These are phyloP conservation scores for Drosophila lacteicornis DNA, from an alignment of 1,140 invertebrate species.

Conservation along the genomic window DNA sequence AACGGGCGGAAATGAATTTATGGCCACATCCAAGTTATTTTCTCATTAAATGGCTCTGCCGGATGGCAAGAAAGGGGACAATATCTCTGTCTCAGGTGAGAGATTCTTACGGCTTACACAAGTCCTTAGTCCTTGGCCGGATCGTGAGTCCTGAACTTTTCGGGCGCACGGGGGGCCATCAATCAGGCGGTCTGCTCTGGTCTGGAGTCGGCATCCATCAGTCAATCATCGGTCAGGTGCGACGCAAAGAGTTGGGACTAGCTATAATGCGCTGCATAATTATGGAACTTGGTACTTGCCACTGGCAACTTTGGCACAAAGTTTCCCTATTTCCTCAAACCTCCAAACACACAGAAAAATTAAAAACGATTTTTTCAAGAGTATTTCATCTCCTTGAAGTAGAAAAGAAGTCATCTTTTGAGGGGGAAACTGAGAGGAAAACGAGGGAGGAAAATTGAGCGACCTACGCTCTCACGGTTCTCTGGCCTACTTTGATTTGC, in stretches of 20 bases:
- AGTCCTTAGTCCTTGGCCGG: background rate
- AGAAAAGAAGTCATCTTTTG: too few species aligned
- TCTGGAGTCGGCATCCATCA: background rate
- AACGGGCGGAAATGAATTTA: slow-evolving; percentile 71
- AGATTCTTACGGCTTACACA: background rate
- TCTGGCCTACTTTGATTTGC: too few species aligned
- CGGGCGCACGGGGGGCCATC: too few species aligned
- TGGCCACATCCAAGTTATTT: slow-evolving; percentile 65
- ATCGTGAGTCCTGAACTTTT: background rate
- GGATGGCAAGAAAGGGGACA: background rate
- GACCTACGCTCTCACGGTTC: too few species aligned
- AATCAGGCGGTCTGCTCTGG: background rate
- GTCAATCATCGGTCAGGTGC: slow-evolving; percentile 35
- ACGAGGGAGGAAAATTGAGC: too few species aligned
- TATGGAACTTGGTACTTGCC: slow-evolving; percentile 26
- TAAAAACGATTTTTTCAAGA: too few species aligned
- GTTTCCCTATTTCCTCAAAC: slow-evolving; percentile 32
- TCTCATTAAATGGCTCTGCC: slow-evolving; percentile 43
- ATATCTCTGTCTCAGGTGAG: slow-evolving; percentile 4
- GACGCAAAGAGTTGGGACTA: background rate
- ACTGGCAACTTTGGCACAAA: slow-evolving; percentile 40
- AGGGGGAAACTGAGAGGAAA: too few species aligned
- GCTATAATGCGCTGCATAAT: slow-evolving; percentile 17
- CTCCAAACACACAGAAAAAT: background rate
- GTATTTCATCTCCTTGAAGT: too few species aligned